Evolutionary conservation across 2,797 vertebrate genomes (phyloP).

Genomic region (Taeniopygia guttata): DNA sequence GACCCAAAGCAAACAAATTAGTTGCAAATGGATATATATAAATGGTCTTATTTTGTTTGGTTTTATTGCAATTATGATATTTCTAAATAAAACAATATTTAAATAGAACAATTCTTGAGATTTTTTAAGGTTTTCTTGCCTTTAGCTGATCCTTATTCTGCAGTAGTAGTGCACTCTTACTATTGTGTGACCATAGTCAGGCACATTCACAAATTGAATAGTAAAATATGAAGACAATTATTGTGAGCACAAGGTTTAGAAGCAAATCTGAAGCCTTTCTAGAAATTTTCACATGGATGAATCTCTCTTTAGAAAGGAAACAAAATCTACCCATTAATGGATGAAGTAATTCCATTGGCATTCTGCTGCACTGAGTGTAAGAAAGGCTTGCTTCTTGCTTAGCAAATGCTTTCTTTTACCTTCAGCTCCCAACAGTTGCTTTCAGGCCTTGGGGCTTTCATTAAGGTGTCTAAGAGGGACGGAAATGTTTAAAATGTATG

Average conservation of each 20-base stretch:
- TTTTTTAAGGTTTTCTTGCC: neutral
- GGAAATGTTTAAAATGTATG: neutral
- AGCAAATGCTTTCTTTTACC: neutral
- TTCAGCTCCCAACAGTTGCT: neutral
- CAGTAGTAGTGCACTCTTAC: neutral
- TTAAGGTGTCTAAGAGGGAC: neutral
- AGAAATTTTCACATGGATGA: neutral
- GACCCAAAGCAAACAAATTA: neutral
- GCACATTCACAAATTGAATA: neutral
- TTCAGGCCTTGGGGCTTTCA: neutral
- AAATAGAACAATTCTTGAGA: neutral
- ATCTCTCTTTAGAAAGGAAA: neutral
- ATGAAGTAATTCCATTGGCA: conserved; percentile 2
- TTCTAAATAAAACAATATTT: neutral
- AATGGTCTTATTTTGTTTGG: neutral
- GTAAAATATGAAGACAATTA: neutral
- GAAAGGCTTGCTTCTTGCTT: neutral
- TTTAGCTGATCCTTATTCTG: neutral
- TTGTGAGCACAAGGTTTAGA: neutral
- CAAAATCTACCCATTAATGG: neutral
- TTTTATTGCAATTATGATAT: neutral
- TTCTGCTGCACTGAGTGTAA: neutral
- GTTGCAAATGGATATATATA: neutral
- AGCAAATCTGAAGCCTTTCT: neutral
- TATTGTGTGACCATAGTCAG: neutral